Percentiles rank a stretch among this genome's conserved stretches.
These are phyloP conservation scores for Oeneis ivallda DNA, from an alignment of 2,888 invertebrate species.

Conservation along the genomic window DNA sequence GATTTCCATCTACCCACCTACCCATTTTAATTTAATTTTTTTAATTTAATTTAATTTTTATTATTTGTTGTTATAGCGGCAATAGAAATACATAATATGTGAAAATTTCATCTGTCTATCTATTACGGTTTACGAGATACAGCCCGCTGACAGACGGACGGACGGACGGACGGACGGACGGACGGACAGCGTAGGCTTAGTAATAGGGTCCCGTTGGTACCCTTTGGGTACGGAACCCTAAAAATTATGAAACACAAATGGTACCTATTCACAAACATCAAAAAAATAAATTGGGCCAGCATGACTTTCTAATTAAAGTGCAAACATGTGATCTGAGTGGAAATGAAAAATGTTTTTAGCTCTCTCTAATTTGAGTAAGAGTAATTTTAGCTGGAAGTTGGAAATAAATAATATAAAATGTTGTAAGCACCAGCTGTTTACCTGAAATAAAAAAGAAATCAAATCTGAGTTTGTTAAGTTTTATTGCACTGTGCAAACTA, in stretches of 20 bases:
- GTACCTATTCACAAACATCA: not conserved
- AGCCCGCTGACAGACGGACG: too few relatives aligned
- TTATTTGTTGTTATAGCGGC: too few relatives aligned
- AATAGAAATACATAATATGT: too few relatives aligned
- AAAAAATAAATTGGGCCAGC: conserved; percentile 21
- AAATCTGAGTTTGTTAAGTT: not conserved
- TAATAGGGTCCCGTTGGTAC: too few relatives aligned
- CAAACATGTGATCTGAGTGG: conserved; percentile 20
- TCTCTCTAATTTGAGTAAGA: conserved; percentile 10
- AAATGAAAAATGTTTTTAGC: conserved; percentile 12
- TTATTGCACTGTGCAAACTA: not conserved
- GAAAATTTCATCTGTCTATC: too few relatives aligned
- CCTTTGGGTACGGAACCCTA: too few relatives aligned
- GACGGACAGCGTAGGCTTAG: too few relatives aligned
- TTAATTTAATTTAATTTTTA: too few relatives aligned
- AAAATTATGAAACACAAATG: not conserved
- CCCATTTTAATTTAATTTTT: too few relatives aligned
- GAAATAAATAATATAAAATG: not conserved
- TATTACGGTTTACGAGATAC: too few relatives aligned
- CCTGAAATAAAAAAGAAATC: not conserved
- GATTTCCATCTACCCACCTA: too few relatives aligned
- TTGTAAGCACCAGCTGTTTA: not conserved
- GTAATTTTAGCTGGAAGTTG: conserved; percentile 1
- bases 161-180: too few relatives aligned
- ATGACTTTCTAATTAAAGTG: conserved; percentile 22